Conservation (phyloP, 2,113 vertebrate genomes). For the Eulemur macaco region DNA sequence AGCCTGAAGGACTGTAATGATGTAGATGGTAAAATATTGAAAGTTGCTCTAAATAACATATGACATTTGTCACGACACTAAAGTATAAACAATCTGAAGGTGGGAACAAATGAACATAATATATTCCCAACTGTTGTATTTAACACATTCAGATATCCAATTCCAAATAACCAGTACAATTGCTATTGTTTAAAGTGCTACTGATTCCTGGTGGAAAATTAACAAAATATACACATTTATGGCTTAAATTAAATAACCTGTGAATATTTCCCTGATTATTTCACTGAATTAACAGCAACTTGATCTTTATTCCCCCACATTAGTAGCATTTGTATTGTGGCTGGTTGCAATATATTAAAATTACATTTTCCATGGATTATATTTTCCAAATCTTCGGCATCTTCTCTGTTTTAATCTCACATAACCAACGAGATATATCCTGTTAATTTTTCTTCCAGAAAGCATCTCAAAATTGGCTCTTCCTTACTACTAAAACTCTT, state of each 20-base stretch:
- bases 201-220: constrained; percentile 71
- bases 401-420: not conserved
- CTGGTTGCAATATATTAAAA: not conserved
- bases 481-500: not conserved
- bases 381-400: not conserved
- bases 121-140: not conserved
- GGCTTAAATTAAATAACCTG: constrained; percentile 22
- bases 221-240: constrained; percentile 4
- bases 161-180: not conserved
- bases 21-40: not conserved
- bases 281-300: not conserved
- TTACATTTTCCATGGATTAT: not conserved
- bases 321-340: not conserved
- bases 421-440: not conserved
- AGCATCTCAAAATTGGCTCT: not conserved
- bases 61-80: not conserved
- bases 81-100: not conserved
- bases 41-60: not conserved
- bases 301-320: not conserved
- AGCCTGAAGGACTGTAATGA: not conserved
- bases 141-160: not conserved
- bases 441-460: constrained; percentile 14
- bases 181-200: constrained; percentile 52
- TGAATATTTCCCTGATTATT: constrained; percentile 34
- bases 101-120: not conserved